phyloP scores from a whole-genome alignment of 2,113 vertebrate species.

The Naja naja region DNA sequence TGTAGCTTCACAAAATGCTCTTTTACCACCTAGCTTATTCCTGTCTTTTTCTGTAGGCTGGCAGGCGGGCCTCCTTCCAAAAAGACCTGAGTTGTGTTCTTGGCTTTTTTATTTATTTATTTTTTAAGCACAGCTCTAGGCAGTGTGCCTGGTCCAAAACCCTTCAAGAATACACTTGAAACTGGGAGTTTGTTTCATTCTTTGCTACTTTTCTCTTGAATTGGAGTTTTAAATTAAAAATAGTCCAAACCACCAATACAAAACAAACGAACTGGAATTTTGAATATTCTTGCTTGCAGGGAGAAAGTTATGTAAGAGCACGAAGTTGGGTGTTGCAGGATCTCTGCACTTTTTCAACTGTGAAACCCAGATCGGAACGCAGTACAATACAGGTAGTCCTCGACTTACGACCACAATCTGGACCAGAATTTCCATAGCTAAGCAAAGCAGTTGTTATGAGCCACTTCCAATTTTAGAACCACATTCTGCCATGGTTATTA shows the following conservation, averaged over 20 bases:
- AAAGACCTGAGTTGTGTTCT: background rate
- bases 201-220: background rate
- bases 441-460: too few species aligned
- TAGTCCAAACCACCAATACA: too few species aligned
- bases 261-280: too few species aligned
- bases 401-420: too few species aligned
- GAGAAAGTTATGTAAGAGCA: background rate
- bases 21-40: background rate
- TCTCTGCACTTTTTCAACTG: background rate
- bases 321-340: background rate
- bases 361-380: background rate
- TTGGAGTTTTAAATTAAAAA: too few species aligned
- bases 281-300: background rate
- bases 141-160: background rate
- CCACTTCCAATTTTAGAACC: too few species aligned
- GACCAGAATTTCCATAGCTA: too few species aligned
- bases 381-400: too few species aligned
- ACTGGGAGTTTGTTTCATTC: background rate
- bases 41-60: background rate
- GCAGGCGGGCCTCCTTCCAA: background rate
- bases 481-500: too few species aligned
- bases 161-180: background rate
- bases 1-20: background rate
- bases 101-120: background rate
- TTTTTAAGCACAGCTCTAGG: background rate